phyloP scores from a whole-genome alignment of 2,888 invertebrate genomes.

The Chymomyza amoena region DNA sequence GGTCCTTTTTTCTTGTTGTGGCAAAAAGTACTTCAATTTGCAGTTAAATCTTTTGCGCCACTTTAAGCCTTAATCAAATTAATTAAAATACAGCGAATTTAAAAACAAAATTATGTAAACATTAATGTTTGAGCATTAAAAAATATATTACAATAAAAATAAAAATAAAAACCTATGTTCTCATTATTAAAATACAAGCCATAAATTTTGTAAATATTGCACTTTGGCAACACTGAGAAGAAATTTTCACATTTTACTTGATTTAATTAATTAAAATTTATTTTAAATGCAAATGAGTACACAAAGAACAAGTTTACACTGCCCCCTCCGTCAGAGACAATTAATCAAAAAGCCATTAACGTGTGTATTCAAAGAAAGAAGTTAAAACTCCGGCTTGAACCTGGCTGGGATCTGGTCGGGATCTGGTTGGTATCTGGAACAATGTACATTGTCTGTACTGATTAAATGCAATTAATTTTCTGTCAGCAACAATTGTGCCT shows the following conservation, averaged over 20 bases:
- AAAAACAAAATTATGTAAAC: background rate
- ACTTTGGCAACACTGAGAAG: background rate
- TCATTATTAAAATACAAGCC: background rate
- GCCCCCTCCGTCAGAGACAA: conserved; percentile 10
- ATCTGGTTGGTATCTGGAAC: background rate
- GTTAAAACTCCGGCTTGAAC: background rate
- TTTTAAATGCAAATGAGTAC: background rate
- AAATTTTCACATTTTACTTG: background rate
- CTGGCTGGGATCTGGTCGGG: background rate
- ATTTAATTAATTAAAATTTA: conserved; percentile 28
- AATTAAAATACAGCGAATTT: conserved; percentile 22
- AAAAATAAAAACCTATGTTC: background rate
- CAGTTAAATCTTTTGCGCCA: background rate
- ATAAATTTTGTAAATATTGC: conserved; percentile 11
- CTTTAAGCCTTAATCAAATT: conserved; percentile 34
- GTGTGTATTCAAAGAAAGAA: background rate
- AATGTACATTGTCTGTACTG: conserved; percentile 15
- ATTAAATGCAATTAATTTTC: conserved; percentile 68
- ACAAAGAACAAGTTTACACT: conserved; percentile 9
- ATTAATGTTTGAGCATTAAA: background rate
- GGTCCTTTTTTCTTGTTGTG: too few species aligned
- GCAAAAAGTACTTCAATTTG: background rate
- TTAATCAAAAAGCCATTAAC: conserved; percentile 48
- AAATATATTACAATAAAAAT: background rate
- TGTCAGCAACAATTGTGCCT: conserved; percentile 63